Base-by-base conservation (phyloP, 1,140 invertebrate genomes). In the Ceratina japonica region DNA sequence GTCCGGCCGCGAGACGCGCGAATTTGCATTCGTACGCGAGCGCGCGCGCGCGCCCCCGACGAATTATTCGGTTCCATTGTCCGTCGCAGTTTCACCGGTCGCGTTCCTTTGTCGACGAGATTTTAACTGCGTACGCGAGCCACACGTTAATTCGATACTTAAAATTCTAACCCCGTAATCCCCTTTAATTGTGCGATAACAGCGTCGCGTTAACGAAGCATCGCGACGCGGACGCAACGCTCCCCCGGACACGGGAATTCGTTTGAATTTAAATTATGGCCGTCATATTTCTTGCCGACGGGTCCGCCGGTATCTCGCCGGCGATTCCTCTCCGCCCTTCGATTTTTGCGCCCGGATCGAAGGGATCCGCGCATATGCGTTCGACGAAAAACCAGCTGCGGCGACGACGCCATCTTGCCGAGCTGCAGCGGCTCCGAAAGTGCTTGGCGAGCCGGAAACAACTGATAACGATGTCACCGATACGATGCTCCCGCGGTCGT, bases 391-490 rank as follows among this genome's bases (percentile, higher is more conserved):
- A 75, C 56, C 63, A 74, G 66, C 56, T 79, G 80, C 51, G 76
- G 77, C 86, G 85, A 80, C 82, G 82, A 77, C 87, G 90, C 89
- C 88, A 89, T 90, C 90, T 91, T 92, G 89, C 84, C 82, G 52
- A 70, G 64, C 80, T 81, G 76, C 80, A 13, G 10, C 37, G 20
- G 20, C 76, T 63, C 65, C 75, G 65, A 77, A 84, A 82, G 81
- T 89, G 89, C 69, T 77, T 89, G 86, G 82, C 86, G 87, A 91
- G 89, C 87, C 89, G 91, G 91, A 91, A 92, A 89, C 90, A 84
- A 88, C 87, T 88, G 91, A 92, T 92, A 91, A 82, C 84, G 83
- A 87, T 84, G 86, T 84, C 84, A 88, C 87, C 82, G 89, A 91
- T 91, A 87, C n/a, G 90, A 89, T 85, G 83, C 84, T 79, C 37